Evolutionary conservation across 2,797 vertebrate genomes (phyloP).

Genomic region (Pipistrellus kuhlii): DNA sequence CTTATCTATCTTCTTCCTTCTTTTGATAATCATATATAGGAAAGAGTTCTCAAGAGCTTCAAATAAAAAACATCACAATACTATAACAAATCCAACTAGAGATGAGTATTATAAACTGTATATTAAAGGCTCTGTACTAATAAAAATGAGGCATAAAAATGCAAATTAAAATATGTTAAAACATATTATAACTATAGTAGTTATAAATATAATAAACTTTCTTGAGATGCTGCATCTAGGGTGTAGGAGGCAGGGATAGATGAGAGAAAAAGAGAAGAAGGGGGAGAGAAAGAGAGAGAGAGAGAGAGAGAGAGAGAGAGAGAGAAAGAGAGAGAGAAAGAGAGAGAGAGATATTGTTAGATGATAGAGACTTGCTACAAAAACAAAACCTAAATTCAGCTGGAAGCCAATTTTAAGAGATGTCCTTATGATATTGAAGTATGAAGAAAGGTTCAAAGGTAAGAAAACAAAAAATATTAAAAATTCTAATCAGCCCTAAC

Average conservation of each 20-base stretch:
- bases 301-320: background rate
- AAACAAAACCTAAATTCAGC: conserved; percentile 38
- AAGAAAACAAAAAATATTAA: background rate
- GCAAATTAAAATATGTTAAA: background rate
- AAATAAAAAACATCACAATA: background rate
- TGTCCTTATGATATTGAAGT: background rate
- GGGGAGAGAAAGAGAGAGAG: too few species aligned
- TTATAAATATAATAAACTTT: background rate
- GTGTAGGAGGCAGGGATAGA: background rate
- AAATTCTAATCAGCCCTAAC: background rate
- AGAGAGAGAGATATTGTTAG: background rate
- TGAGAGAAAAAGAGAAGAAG: background rate
- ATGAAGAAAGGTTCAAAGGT: background rate
- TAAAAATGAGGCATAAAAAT: background rate
- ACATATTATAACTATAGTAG: background rate
- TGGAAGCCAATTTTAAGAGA: background rate
- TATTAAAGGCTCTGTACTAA: background rate
- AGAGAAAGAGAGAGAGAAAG: too few species aligned
- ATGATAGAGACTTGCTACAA: background rate
- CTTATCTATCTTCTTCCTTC: background rate
- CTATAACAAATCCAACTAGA: background rate
- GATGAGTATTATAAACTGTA: background rate
- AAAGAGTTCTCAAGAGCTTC: background rate
- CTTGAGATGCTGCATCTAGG: background rate
- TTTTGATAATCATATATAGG: background rate